Percentiles rank a stretch among this genome's conserved stretches.
phyloP scores from a whole-genome alignment of 2,113 vertebrate species.

The Oncorhynchus clarkii region DNA sequence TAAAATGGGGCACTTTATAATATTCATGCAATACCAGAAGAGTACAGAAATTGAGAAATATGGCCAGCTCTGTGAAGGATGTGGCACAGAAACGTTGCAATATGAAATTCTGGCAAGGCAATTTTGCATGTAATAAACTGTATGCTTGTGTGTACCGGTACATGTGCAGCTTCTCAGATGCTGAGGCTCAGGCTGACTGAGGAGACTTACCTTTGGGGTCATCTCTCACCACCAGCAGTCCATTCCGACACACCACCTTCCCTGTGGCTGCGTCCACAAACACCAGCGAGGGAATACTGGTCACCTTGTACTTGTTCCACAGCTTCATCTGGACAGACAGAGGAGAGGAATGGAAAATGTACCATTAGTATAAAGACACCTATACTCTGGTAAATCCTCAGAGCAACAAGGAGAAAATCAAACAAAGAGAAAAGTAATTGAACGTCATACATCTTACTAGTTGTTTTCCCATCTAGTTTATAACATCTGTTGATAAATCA shows the following conservation, averaged over 20 bases:
- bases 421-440: background rate
- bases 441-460: no score
- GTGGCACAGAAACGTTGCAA: conserved; percentile 11
- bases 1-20: conserved; percentile 44
- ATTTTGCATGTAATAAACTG: conserved; percentile 6
- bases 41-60: conserved; percentile 17
- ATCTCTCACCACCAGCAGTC: conserved; percentile 92
- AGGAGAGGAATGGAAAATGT: conserved; percentile 4
- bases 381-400: background rate
- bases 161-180: background rate
- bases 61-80: conserved; percentile 28
- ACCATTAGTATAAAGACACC: background rate
- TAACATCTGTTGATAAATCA: background rate
- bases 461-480: background rate
- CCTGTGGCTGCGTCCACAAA: conserved; percentile 90
- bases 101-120: background rate
- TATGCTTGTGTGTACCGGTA: background rate
- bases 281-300: conserved; percentile 96
- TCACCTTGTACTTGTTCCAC: conserved; percentile 98
- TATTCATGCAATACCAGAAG: conserved; percentile 41
- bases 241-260: conserved; percentile 93
- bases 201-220: conserved; percentile 88
- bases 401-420: background rate
- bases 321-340: conserved; percentile 84
- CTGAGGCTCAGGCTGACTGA: background rate